Base-by-base conservation (phyloP, 2,888 invertebrate species). In the Cephus rjabovi region DNA sequence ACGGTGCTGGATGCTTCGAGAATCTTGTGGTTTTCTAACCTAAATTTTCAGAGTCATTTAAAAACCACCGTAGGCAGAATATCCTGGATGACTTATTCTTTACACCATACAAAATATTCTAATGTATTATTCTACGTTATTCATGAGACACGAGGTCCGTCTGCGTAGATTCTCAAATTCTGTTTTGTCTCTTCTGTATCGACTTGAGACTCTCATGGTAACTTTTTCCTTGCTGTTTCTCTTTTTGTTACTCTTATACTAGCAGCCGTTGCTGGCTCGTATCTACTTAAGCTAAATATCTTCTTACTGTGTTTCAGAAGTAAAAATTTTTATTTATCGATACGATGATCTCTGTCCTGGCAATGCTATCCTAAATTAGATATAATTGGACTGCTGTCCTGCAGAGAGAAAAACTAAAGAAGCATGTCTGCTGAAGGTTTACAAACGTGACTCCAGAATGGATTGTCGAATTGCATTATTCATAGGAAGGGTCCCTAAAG, bases 91-190 rank as follows among this genome's bases (percentile, higher is more conserved):
- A 56, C 1, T 56, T 56, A 76, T 15, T 86, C 85, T 82, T 86
- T 86, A 85, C 85, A 79, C 83, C 73, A 77, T 74, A 74, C 79
- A 81, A 83, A 84, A 87, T 86, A 86, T 86, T 87, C 86, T 85
- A 86, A 86, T 85, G 84, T 81, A 80, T 79, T 76, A 81, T 74
- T 78, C 82, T 85, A 81, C 83, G 82, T 87, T 87, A 87, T 87
- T 87, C 87, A 87, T 87, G 86, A 87, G 84, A 77, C 56, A 56
- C 77, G 12, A 35, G 81, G 56, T 35, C 69, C 37, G 71, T 34
- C 73, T 31, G 56, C 35, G 73, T 73, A 73, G 37, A 69, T 73
- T 34, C 68, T 78, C 73, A 69, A 78, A 75, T 78, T 73, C 68
- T 75, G n/a, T 81, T 81, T 81, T 69, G 74, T 77, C 34, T 68